Evolutionary conservation across 2,888 invertebrate genomes (phyloP).

Genomic region (Ypsolopha sequella): DNA sequence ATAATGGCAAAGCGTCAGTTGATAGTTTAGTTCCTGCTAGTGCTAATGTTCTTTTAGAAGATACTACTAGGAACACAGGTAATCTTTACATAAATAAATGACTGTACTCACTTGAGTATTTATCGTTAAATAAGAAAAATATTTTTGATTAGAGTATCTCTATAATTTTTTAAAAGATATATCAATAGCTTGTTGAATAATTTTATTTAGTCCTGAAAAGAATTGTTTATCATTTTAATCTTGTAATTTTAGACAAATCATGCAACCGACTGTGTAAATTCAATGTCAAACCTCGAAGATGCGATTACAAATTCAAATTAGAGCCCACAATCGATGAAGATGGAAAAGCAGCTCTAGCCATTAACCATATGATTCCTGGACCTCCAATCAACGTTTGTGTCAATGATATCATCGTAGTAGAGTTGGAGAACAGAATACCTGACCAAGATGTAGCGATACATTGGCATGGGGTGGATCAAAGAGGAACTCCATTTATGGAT

Average conservation of each 20-base stretch:
- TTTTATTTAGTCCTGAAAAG: too few species aligned
- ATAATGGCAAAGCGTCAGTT: slow-evolving; percentile 54
- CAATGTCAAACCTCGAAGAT: slow-evolving; percentile 57
- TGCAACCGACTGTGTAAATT: slow-evolving; percentile 63
- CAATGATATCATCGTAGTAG: slow-evolving; percentile 80
- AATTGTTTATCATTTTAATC: too few species aligned
- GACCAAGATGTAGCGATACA: slow-evolving; percentile 79
- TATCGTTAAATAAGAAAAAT: neutral
- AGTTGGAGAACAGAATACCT: slow-evolving; percentile 78
- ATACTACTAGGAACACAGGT: slow-evolving; percentile 48
- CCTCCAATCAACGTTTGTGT: slow-evolving; percentile 75
- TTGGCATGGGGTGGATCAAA: slow-evolving; percentile 79
- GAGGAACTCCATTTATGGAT: slow-evolving; percentile 79
- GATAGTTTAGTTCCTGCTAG: slow-evolving; percentile 43
- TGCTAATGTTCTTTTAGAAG: slow-evolving; percentile 38
- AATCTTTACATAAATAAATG: slow-evolving; percentile 5
- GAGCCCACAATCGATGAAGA: slow-evolving; percentile 37
- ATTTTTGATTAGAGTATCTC: neutral
- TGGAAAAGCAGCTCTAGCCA: slow-evolving; percentile 33
- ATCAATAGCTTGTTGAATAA: too few species aligned
- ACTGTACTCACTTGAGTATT: neutral
- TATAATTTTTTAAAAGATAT: neutral
- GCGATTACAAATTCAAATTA: slow-evolving; percentile 47
- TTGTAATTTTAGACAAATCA: slow-evolving; percentile 39
- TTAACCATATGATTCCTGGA: slow-evolving; percentile 57